phyloP scores from a whole-genome alignment of 2,113 vertebrate genomes.

The Stegastes partitus region DNA sequence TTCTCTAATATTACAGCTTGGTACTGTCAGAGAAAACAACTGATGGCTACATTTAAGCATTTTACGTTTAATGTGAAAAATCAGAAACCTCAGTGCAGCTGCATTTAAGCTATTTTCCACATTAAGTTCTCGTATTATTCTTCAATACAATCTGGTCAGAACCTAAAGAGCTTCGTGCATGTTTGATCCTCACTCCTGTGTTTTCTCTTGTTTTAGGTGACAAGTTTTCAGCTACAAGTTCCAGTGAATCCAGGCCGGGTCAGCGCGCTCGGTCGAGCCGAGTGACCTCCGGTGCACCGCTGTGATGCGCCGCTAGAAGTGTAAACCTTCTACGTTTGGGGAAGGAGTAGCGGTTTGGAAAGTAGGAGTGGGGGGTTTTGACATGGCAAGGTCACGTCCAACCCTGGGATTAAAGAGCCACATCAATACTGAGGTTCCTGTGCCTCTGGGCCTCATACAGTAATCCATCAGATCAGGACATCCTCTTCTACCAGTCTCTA shows the following conservation, averaged over 20 bases:
- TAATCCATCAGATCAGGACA: conserved; percentile 88
- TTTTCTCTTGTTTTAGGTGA: conserved; percentile 42
- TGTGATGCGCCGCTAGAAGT: conserved; percentile 35
- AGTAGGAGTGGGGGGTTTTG: conserved; percentile 41
- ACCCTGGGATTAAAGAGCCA: conserved; percentile 84
- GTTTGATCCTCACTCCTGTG: conserved; percentile 6
- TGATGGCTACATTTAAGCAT: conserved; percentile 56
- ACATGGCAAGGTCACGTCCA: conserved; percentile 83
- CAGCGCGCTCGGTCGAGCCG: conserved; percentile 20
- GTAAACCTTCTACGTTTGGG: conserved; percentile 52
- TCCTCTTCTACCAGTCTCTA: conserved; percentile 78
- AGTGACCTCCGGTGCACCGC: conserved; percentile 48
- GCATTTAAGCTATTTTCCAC: background rate
- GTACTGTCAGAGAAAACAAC: conserved; percentile 49
- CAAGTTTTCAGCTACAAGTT: conserved; percentile 44
- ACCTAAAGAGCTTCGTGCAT: background rate
- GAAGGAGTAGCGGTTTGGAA: conserved; percentile 22
- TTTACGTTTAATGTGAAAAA: conserved; percentile 27
- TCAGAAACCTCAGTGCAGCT: background rate
- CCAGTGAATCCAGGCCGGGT: conserved; percentile 32
- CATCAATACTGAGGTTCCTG: conserved; percentile 84
- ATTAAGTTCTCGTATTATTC: background rate
- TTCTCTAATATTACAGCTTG: conserved; percentile 61
- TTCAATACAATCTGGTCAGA: background rate
- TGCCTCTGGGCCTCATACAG: conserved; percentile 83